These are phyloP conservation scores for Coracopsis vasa DNA, from an alignment of 2,113 vertebrate genomes.

Conservation along the genomic window DNA sequence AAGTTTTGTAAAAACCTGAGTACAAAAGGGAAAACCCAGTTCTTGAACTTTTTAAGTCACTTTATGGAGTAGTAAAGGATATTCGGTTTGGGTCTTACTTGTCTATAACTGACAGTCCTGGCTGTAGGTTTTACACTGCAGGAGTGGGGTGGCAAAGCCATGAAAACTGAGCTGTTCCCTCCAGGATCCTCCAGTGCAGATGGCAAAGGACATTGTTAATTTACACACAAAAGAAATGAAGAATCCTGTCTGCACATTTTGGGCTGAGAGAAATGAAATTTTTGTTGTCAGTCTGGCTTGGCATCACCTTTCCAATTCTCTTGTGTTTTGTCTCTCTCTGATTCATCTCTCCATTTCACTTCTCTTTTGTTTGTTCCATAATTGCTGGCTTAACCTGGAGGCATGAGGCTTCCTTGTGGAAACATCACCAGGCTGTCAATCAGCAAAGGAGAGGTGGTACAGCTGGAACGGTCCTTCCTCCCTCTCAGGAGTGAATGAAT, in stretches of 20 bases:
- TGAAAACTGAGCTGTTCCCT: background rate
- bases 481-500: conserved; percentile 40
- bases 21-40: background rate
- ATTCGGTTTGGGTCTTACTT: background rate
- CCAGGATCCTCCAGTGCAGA: background rate
- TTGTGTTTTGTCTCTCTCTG: background rate
- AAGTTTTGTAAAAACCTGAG: background rate
- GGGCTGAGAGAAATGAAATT: background rate
- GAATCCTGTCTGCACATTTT: background rate
- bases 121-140: background rate
- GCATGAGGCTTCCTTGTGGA: conserved; percentile 47
- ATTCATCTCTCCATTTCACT: conserved; percentile 6
- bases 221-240: background rate
- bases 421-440: conserved; percentile 30
- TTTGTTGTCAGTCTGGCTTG: background rate
- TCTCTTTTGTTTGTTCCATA: conserved; percentile 38
- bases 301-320: background rate
- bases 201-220: background rate
- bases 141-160: background rate
- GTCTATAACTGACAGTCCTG: fast-evolving
- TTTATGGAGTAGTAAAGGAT: background rate
- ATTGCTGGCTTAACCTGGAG: conserved; percentile 54
- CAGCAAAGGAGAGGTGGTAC: conserved; percentile 36
- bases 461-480: conserved; percentile 63
- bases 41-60: background rate